Conservation (phyloP, 2,797 vertebrate species). For the Protosalanx chinensis region DNA sequence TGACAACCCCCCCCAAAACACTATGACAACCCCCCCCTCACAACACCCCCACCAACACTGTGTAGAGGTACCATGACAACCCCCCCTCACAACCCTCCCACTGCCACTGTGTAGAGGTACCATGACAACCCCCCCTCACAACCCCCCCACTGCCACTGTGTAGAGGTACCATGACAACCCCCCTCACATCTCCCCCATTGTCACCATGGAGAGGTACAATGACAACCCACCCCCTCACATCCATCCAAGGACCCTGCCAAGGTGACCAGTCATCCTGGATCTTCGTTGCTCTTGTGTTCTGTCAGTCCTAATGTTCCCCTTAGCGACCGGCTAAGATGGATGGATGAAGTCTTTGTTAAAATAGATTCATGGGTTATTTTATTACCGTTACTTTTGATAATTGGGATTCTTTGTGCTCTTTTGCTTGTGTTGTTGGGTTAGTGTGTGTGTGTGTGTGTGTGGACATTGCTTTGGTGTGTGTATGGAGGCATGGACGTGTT, state of each 20-base stretch:
- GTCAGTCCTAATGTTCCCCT: too few species aligned
- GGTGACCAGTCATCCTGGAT: conserved; percentile 1
- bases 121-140: conserved; percentile 39
- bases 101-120: conserved; percentile 91
- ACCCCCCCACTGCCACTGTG: conserved; percentile 65
- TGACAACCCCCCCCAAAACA: too few species aligned
- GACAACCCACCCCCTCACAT: background rate
- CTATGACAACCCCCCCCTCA: too few species aligned
- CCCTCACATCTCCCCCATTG: conserved; percentile 3
- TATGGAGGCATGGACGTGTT: background rate
- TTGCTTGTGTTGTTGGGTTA: conserved; percentile 10
- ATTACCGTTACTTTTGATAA: background rate
- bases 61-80: too few species aligned
- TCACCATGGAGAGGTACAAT: conserved; percentile 94
- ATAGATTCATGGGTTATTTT: background rate
- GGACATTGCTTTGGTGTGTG: background rate
- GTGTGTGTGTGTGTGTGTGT: background rate
- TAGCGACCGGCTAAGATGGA: too few species aligned
- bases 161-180: conserved; percentile 86
- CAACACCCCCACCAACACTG: too few species aligned
- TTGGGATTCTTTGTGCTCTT: background rate
- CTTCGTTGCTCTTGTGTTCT: too few species aligned
- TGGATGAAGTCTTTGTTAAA: background rate
- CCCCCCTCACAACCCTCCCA: too few species aligned
- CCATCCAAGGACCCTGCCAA: conserved; percentile 3